phyloP scores from a whole-genome alignment of 2,888 invertebrate genomes.

The Caenorhabditis imperialis region DNA sequence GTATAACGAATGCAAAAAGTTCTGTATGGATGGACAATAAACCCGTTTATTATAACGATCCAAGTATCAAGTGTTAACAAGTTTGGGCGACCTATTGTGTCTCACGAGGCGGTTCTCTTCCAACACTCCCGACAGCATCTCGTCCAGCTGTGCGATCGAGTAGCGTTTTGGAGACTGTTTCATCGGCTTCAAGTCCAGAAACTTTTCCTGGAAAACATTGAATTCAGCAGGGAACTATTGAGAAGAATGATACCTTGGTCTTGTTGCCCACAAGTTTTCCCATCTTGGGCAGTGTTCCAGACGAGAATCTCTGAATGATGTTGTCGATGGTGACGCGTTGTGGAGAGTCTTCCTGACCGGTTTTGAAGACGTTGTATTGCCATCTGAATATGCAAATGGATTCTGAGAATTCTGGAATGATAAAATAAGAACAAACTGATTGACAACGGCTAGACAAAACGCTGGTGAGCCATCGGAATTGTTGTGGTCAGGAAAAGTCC shows the following conservation, averaged over 20 bases:
- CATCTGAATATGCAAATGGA: too few relatives aligned
- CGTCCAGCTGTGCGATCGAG: constrained; percentile 47
- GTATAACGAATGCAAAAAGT: constrained; percentile 67
- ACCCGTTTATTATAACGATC: constrained; percentile 22
- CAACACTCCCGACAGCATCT: constrained; percentile 35
- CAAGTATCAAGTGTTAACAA: constrained; percentile 29
- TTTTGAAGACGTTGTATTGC: constrained; percentile 78
- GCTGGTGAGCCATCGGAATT: constrained; percentile 74
- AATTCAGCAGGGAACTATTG: neutral
- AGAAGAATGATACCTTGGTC: constrained; percentile 15
- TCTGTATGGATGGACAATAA: constrained; percentile 49
- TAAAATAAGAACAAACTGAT: constrained; percentile 32
- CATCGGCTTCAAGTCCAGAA: constrained; percentile 17
- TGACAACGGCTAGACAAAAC: constrained; percentile 74
- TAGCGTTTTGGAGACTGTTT: constrained; percentile 42
- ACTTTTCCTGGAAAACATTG: constrained; percentile 27
- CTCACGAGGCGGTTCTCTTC: constrained; percentile 19
- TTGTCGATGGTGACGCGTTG: constrained; percentile 75
- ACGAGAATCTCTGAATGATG: constrained; percentile 62
- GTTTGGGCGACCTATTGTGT: constrained; percentile 44
- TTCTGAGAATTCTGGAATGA: too few relatives aligned
- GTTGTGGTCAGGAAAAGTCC: constrained; percentile 77
- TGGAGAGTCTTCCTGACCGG: constrained; percentile 72
- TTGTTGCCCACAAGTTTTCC: constrained; percentile 29
- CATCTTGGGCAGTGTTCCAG: constrained; percentile 48